Conservation (phyloP, 35 echinoderm and acorn worm species). For the Lytechinus pictus region DNA sequence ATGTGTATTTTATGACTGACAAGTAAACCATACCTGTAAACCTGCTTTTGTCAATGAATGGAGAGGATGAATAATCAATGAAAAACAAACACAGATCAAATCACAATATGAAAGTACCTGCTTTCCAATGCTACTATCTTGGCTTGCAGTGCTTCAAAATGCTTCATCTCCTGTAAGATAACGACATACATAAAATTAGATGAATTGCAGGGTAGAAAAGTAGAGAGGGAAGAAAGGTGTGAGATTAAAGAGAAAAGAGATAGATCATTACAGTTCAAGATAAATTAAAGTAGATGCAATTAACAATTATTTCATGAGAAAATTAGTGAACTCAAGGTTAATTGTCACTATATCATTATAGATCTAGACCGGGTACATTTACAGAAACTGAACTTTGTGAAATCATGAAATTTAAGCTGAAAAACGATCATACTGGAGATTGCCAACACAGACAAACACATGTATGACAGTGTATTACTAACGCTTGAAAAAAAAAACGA, state of each 20-base stretch:
- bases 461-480: too few species aligned
- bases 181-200: neutral
- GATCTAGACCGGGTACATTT: too few species aligned
- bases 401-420: too few species aligned
- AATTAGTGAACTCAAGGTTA: too few species aligned
- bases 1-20: too few species aligned
- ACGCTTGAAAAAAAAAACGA: too few species aligned
- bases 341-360: too few species aligned
- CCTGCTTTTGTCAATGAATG: neutral
- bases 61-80: neutral
- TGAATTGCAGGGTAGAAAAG: neutral
- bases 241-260: neutral
- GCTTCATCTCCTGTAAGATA: conserved; percentile 90
- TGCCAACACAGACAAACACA: too few species aligned
- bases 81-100: neutral
- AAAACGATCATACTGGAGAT: too few species aligned
- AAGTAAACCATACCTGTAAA: neutral
- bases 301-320: too few species aligned
- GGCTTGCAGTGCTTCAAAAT: conserved; percentile 96
- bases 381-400: too few species aligned
- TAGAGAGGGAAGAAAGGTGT: neutral
- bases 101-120: conserved; percentile 58
- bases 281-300: too few species aligned
- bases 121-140: conserved; percentile 88
- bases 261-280: neutral